Evolutionary conservation across 2,113 vertebrate species (phyloP).

Genomic region (Fulica atra): DNA sequence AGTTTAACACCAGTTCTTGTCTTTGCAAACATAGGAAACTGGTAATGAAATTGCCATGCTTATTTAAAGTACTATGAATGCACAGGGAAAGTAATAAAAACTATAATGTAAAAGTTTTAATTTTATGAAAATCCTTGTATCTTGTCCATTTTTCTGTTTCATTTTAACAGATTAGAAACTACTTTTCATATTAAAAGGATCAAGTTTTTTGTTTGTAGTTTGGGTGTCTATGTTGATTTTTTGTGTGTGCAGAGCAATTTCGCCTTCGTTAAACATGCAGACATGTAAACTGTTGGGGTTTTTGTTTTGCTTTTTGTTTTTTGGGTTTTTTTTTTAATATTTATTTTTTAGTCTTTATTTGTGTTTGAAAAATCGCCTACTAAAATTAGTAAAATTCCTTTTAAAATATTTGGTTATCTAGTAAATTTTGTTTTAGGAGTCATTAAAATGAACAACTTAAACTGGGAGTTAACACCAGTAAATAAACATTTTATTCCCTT

Average conservation of each 20-base stretch:
- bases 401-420: neutral
- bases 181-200: neutral
- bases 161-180: neutral
- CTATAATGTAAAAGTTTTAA: neutral
- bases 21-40: neutral
- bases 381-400: neutral
- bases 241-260: neutral
- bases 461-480: neutral
- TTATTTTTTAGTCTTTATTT: neutral
- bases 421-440: neutral
- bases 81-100: neutral
- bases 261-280: neutral
- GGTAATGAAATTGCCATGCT: neutral
- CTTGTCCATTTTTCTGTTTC: neutral
- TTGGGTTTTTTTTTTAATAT: neutral
- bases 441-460: neutral
- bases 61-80: neutral
- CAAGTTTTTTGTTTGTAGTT: neutral
- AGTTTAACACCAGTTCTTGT: neutral
- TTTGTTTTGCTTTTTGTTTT: neutral
- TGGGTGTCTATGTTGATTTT: too few relatives aligned
- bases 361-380: neutral
- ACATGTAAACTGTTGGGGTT: neutral
- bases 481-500: neutral
- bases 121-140: neutral